Conservation (phyloP, 2,888 invertebrate species). For the Drosophila rubida region DNA sequence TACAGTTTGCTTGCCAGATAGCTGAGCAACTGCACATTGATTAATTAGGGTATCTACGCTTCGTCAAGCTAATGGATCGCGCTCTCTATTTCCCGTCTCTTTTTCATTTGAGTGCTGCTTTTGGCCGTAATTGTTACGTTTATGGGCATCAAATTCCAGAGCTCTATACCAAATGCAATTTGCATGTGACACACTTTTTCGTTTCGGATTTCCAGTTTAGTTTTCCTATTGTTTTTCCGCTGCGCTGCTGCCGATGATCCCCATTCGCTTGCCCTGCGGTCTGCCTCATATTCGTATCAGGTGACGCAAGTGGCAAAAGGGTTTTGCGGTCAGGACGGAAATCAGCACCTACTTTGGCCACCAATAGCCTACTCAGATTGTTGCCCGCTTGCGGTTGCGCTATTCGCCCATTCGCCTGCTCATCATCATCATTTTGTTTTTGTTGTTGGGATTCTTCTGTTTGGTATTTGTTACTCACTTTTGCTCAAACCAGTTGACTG, state of each 20-base stretch:
- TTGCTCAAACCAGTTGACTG: constrained; percentile 37
- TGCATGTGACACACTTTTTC: constrained; percentile 77
- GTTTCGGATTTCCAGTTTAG: constrained; percentile 26
- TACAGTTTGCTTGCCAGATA: too few species aligned
- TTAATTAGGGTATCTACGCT: background rate
- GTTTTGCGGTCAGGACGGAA: constrained; percentile 51
- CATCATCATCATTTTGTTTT: constrained; percentile 29
- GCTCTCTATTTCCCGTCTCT: background rate
- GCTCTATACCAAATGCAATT: constrained; percentile 59
- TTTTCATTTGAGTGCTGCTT: background rate
- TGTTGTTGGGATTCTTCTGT: constrained; percentile 7
- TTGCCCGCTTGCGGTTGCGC: constrained; percentile 19
- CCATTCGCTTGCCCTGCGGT: constrained; percentile 5
- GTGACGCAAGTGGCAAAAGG: constrained; percentile 55
- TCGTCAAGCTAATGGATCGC: background rate
- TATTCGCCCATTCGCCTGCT: constrained; percentile 12
- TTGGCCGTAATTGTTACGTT: constrained; percentile 56
- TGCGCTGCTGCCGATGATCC: background rate
- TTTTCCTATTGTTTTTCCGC: constrained; percentile 50
- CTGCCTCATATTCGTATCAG: constrained; percentile 67
- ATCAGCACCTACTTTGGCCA: constrained; percentile 61
- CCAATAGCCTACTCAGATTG: background rate
- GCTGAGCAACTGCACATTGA: background rate
- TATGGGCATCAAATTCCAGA: constrained; percentile 72
- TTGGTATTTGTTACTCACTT: constrained; percentile 46